These are phyloP conservation scores for Magallana ariakensis DNA, from an alignment of 1,140 invertebrate species.

Conservation along the genomic window DNA sequence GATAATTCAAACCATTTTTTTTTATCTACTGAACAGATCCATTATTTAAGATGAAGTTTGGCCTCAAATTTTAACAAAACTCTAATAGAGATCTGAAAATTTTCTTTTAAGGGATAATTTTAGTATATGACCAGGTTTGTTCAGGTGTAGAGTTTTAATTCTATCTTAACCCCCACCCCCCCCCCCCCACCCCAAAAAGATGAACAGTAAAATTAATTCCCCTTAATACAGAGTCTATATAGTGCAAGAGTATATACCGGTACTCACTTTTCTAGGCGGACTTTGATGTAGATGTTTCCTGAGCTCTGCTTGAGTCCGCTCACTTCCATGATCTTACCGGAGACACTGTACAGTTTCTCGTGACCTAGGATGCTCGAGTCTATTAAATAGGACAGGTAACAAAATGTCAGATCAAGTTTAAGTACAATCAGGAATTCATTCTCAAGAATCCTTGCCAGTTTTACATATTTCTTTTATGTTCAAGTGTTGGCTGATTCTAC, in stretches of 20 bases:
- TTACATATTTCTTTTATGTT: background rate
- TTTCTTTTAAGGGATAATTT: too few species aligned
- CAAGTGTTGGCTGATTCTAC: background rate
- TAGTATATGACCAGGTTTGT: too few species aligned
- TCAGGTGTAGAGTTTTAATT: too few species aligned
- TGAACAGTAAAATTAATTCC: too few species aligned
- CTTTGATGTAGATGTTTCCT: conserved; percentile 65
- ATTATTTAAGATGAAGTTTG: too few species aligned
- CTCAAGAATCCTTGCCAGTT: background rate
- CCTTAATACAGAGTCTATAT: too few species aligned
- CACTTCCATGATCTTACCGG: conserved; percentile 54
- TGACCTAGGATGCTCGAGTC: conserved; percentile 55
- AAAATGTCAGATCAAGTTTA: background rate
- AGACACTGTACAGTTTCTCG: conserved; percentile 63
- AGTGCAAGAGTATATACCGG: too few species aligned
- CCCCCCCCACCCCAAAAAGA: background rate
- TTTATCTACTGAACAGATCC: too few species aligned
- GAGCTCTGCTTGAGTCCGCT: conserved; percentile 50
- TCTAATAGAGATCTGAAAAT: too few species aligned
- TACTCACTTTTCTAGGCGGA: conserved; percentile 66
- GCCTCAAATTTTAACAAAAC: too few species aligned
- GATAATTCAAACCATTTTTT: too few species aligned
- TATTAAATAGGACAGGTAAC: conserved; percentile 12
- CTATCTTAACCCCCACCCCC: too few species aligned
- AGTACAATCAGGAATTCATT: background rate